Evolutionary conservation across 2,113 vertebrate species (phyloP).

Genomic region (Antigone vipio): DNA sequence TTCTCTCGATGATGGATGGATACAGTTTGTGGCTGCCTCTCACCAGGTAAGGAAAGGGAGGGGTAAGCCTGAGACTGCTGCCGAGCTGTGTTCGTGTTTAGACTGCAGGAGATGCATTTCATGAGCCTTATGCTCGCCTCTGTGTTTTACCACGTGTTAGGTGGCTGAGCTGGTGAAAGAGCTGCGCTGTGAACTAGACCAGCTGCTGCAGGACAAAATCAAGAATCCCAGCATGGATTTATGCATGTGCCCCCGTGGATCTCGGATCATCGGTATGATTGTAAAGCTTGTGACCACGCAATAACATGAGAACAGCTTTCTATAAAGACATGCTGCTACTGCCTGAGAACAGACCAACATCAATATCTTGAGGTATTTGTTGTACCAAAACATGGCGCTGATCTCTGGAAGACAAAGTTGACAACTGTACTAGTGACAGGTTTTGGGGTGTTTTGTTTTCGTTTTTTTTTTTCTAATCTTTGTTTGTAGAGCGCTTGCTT

Average conservation of each 20-base stretch:
- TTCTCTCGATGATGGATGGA: conserved; percentile 95
- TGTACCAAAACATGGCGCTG: fast-evolving
- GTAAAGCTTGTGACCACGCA: conserved; percentile 95
- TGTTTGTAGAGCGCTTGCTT: background rate
- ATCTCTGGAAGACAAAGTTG: background rate
- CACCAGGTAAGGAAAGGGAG: conserved; percentile 80
- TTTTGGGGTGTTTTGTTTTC: no score
- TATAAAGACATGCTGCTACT: background rate
- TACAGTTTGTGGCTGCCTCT: conserved; percentile 88
- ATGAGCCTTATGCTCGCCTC: fast-evolving
- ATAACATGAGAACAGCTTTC: conserved; percentile 32
- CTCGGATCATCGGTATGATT: conserved; percentile 91
- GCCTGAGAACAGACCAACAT: background rate
- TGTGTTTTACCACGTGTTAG: conserved; percentile 39
- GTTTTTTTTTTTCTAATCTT: background rate
- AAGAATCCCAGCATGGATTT: conserved; percentile 91
- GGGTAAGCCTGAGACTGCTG: background rate
- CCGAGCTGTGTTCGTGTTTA: background rate
- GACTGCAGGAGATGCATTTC: fast-evolving
- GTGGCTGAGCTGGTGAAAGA: conserved; percentile 94
- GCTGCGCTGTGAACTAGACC: conserved; percentile 91
- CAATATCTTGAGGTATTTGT: background rate
- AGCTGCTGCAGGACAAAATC: conserved; percentile 95
- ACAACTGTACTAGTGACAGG: background rate
- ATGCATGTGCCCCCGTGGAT: conserved; percentile 89